These are phyloP conservation scores for Meandrusa payeni DNA, from an alignment of 2,888 invertebrate species.

Conservation along the genomic window DNA sequence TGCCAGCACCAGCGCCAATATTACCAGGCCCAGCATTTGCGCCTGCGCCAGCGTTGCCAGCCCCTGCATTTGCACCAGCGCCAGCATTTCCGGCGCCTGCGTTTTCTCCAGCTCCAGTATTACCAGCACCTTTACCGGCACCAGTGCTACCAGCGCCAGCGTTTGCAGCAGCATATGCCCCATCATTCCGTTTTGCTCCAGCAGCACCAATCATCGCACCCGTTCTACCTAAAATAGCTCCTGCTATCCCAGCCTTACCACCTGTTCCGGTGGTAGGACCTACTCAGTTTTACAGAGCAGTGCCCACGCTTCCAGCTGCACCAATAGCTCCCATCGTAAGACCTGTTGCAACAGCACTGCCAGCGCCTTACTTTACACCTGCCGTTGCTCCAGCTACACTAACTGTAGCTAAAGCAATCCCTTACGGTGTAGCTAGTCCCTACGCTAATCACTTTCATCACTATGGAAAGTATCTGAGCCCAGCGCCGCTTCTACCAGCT, in stretches of 20 bases:
- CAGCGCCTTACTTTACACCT: constrained; percentile 43
- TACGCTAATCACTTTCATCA: constrained; percentile 55
- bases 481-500: constrained; percentile 43
- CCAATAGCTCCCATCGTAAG: constrained; percentile 47
- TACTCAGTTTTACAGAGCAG: constrained; percentile 29
- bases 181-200: constrained; percentile 18
- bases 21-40: constrained; percentile 34
- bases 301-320: constrained; percentile 40
- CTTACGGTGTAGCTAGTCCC: constrained; percentile 30
- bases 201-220: constrained; percentile 32
- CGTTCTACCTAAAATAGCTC: constrained; percentile 30
- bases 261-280: constrained; percentile 33
- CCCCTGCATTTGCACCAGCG: constrained; percentile 30
- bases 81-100: constrained; percentile 27
- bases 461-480: constrained; percentile 45
- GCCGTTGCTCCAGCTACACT: constrained; percentile 39
- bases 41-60: constrained; percentile 35
- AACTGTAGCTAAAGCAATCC: constrained; percentile 43
- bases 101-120: no score
- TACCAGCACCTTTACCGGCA: constrained; percentile 29
- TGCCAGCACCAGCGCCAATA: constrained; percentile 37
- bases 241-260: constrained; percentile 28
- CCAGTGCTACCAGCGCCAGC: constrained; percentile 32
- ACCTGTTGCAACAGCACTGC: constrained; percentile 37
- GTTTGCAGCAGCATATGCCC: constrained; percentile 29